Percentiles rank a stretch among this genome's conserved stretches.
Evolutionary conservation across 2,113 vertebrate genomes (phyloP).

Genomic region (Actinemys pallida): DNA sequence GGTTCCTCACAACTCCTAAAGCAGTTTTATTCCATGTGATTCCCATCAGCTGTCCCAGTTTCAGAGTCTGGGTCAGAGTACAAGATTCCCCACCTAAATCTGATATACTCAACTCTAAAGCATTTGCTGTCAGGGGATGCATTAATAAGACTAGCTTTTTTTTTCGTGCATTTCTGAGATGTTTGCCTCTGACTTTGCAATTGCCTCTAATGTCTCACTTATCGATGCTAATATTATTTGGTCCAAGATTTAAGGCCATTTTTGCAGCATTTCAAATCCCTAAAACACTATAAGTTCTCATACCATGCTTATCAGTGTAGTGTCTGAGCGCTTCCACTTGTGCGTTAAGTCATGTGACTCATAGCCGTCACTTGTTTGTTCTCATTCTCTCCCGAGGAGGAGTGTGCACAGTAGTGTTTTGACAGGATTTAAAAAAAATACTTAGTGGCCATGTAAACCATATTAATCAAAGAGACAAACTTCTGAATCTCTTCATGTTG

Average conservation of each 20-base stretch:
- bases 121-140: neutral
- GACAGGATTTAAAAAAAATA: neutral
- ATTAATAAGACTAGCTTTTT: neutral
- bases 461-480: neutral
- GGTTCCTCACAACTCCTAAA: neutral
- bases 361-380: neutral
- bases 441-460: neutral
- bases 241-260: neutral
- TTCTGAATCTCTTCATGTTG: neutral
- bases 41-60: neutral
- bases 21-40: neutral
- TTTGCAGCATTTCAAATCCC: neutral
- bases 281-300: neutral
- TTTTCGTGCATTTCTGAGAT: neutral
- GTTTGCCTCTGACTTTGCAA: neutral
- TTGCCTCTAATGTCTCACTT: neutral
- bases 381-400: neutral
- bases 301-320: neutral
- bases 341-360: rapidly evolving
- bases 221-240: neutral
- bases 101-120: neutral
- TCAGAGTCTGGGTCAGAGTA: neutral
- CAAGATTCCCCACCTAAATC: neutral
- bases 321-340: neutral
- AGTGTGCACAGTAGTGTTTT: neutral